These are phyloP conservation scores for Hymenochirus boettgeri DNA, from an alignment of 2,113 vertebrate species.

Conservation along the genomic window DNA sequence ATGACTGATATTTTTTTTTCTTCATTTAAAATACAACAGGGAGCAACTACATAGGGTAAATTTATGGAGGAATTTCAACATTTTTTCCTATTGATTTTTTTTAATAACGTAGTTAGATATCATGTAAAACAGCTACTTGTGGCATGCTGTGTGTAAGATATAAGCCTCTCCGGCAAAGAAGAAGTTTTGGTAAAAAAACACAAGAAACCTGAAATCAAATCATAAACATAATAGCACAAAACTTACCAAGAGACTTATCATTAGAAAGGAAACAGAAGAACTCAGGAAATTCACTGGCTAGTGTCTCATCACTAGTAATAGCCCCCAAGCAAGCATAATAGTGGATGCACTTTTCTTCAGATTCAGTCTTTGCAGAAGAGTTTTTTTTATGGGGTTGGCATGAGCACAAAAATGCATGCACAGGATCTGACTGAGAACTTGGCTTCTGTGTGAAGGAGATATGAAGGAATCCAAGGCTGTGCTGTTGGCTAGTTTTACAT, in stretches of 20 bases:
- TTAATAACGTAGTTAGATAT: too few species aligned
- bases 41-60: too few species aligned
- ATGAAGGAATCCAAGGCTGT: constrained; percentile 81
- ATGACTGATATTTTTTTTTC: too few species aligned
- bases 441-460: constrained; percentile 64
- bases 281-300: constrained; percentile 77
- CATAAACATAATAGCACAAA: too few species aligned
- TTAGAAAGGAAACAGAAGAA: constrained; percentile 67
- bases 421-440: constrained; percentile 43
- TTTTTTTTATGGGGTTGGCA: constrained; percentile 59
- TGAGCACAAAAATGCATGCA: constrained; percentile 65
- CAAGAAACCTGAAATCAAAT: too few species aligned
- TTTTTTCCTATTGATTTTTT: too few species aligned
- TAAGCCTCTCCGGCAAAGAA: too few species aligned
- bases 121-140: too few species aligned
- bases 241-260: constrained; percentile 55
- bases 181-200: too few species aligned
- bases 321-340: constrained; percentile 89
- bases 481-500: constrained; percentile 67
- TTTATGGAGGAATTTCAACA: too few species aligned
- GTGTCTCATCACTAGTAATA: constrained; percentile 80
- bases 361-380: constrained; percentile 18
- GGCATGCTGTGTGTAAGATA: too few species aligned
- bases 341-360: constrained; percentile 69
- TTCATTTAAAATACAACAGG: too few species aligned